Percentiles rank a stretch among this genome's conserved stretches.
These are phyloP conservation scores for Capreolus pygargus DNA, from an alignment of 2,113 vertebrate species.

Conservation along the genomic window DNA sequence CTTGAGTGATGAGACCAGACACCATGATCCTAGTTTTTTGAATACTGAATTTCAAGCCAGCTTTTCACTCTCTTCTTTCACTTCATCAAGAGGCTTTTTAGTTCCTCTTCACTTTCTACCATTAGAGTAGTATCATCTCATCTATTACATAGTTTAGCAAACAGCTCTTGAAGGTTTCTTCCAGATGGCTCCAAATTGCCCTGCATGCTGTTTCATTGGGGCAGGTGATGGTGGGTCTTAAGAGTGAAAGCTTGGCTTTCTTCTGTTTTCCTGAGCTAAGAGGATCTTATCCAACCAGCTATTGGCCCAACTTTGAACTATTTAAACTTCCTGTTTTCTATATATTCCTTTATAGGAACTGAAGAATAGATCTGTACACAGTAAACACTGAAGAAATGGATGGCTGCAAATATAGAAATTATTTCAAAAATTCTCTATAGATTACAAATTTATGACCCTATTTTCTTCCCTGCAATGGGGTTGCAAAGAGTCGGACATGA, in stretches of 20 bases:
- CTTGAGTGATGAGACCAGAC: not conserved
- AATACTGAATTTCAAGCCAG: not conserved
- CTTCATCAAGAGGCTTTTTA: not conserved
- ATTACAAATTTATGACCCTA: not conserved
- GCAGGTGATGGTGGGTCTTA: not conserved
- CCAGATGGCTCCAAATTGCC: not conserved
- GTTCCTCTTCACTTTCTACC: not conserved
- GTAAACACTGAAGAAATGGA: not conserved
- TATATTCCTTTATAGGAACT: not conserved
- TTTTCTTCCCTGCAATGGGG: not conserved
- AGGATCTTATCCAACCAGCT: not conserved
- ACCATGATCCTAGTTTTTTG: not conserved
- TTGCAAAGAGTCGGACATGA: not conserved
- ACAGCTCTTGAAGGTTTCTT: not conserved
- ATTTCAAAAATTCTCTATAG: not conserved
- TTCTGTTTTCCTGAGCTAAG: not conserved
- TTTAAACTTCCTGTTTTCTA: not conserved
- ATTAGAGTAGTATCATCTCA: not conserved
- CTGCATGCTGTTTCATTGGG: not conserved
- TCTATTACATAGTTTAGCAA: not conserved
- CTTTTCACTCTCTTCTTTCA: not conserved
- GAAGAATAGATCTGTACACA: not conserved
- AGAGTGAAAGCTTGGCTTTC: not conserved
- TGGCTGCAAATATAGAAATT: not conserved
- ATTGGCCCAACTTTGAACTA: not conserved